Conservation (phyloP, 2,797 vertebrate genomes). For the Hyperoplus lanceolatus region DNA sequence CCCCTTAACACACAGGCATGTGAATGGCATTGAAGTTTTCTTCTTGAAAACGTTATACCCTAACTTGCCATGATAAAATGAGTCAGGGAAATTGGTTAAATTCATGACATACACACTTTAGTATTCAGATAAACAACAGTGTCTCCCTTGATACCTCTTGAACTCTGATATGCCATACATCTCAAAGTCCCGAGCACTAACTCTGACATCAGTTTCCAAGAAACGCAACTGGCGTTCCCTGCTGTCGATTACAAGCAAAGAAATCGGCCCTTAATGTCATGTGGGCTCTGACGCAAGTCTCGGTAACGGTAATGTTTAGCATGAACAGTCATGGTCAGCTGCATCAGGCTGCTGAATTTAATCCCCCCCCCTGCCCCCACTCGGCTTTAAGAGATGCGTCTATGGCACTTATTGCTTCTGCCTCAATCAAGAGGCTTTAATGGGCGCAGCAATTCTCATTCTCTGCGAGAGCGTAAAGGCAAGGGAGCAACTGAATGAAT, state of each 20-base stretch:
- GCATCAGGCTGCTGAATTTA: slow-evolving; percentile 15
- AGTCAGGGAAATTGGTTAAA: neutral
- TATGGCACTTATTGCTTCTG: slow-evolving; percentile 8
- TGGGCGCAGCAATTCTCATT: slow-evolving; percentile 7
- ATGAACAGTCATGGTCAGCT: slow-evolving; percentile 1
- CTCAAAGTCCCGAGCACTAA: neutral
- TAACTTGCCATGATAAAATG: neutral
- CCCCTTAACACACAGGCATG: too few relatives aligned
- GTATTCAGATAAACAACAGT: neutral
- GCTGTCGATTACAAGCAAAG: slow-evolving; percentile 14
- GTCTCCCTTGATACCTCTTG: neutral
- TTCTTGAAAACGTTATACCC: neutral
- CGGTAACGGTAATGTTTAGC: slow-evolving; percentile 14
- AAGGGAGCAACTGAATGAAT: slow-evolving; percentile 34
- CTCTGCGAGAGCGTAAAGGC: slow-evolving; percentile 7
- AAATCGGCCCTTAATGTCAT: slow-evolving; percentile 24
- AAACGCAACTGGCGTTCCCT: neutral
- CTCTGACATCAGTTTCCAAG: slow-evolving; percentile 1
- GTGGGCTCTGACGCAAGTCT: slow-evolving; percentile 55
- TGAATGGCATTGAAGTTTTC: too few relatives aligned
- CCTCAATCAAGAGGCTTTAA: slow-evolving; percentile 37
- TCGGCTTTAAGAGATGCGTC: slow-evolving; percentile 28
- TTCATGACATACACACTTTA: neutral
- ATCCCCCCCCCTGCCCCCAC: slow-evolving; percentile 5
- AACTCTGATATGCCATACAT: neutral